Percentiles rank a stretch among this genome's conserved stretches.
phyloP scores from a whole-genome alignment of 1,140 invertebrate species.

The Meloidogyne floridensis region DNA sequence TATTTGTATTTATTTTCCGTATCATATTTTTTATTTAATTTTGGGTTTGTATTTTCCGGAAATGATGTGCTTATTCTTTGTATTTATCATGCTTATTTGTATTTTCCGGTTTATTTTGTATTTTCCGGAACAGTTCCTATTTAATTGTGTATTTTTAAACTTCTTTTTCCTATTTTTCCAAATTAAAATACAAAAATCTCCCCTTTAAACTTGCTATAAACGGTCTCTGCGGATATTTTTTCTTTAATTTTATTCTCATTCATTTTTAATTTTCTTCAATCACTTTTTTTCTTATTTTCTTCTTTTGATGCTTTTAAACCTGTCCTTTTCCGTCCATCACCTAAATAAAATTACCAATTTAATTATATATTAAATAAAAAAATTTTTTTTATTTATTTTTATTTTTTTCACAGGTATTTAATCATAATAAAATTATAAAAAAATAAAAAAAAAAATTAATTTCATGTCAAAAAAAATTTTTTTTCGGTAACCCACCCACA shows the following conservation, averaged over 20 bases:
- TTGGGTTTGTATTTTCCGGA: no score
- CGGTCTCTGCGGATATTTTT: neutral
- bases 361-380: neutral
- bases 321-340: constrained; percentile 2
- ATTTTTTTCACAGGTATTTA: neutral
- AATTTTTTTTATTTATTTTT: neutral
- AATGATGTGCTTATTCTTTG: no score
- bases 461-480: no score
- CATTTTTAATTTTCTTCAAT: constrained; percentile 10
- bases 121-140: no score
- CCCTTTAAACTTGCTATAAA: neutral
- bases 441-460: neutral
- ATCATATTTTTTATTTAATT: no score
- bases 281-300: neutral
- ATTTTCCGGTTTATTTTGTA: no score
- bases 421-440: neutral
- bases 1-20: no score
- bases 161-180: neutral
- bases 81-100: no score
- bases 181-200: neutral
- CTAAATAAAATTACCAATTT: neutral
- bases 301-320: neutral
- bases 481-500: neutral
- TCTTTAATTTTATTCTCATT: neutral
- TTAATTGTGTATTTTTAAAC: neutral